Percentiles rank a stretch among this genome's conserved stretches.
These are phyloP conservation scores for Cricetomys ansorgei DNA, from an alignment of 2,113 vertebrate species.

Conservation along the genomic window DNA sequence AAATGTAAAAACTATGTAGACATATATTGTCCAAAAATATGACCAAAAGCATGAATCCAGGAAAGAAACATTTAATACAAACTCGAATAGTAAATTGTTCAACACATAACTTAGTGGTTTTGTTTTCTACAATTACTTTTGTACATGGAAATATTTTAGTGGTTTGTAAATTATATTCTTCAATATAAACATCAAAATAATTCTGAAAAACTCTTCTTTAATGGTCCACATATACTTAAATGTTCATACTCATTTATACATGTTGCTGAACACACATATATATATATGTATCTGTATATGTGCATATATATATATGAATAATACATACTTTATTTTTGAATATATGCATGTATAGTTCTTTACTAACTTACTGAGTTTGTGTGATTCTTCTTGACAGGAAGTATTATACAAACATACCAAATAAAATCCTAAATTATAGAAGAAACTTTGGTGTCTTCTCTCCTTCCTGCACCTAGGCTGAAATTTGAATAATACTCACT, in stretches of 20 bases:
- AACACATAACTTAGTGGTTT: not conserved
- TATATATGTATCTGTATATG: not conserved
- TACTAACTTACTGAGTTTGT: not conserved
- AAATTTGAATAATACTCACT: not conserved
- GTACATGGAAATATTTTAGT: conserved; percentile 25
- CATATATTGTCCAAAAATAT: not conserved
- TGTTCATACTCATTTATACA: not conserved
- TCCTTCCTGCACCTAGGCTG: not conserved
- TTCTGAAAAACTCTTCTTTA: conserved; percentile 27
- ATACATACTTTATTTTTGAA: conserved; percentile 22
- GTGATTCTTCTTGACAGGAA: not conserved
- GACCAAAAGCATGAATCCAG: not conserved
- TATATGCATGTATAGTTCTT: not conserved
- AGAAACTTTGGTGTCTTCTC: not conserved
- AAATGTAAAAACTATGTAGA: not conserved
- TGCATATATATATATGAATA: not conserved
- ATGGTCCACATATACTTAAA: not conserved
- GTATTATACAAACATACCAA: not conserved
- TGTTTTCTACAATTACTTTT: conserved; percentile 14
- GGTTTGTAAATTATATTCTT: not conserved
- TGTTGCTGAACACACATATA: not conserved
- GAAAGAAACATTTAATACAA: not conserved
- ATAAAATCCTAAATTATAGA: not conserved
- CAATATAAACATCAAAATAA: not conserved
- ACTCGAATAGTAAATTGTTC: not conserved